These are phyloP conservation scores for Dipus sagitta DNA, from an alignment of 2,797 vertebrate species.

Conservation along the genomic window DNA sequence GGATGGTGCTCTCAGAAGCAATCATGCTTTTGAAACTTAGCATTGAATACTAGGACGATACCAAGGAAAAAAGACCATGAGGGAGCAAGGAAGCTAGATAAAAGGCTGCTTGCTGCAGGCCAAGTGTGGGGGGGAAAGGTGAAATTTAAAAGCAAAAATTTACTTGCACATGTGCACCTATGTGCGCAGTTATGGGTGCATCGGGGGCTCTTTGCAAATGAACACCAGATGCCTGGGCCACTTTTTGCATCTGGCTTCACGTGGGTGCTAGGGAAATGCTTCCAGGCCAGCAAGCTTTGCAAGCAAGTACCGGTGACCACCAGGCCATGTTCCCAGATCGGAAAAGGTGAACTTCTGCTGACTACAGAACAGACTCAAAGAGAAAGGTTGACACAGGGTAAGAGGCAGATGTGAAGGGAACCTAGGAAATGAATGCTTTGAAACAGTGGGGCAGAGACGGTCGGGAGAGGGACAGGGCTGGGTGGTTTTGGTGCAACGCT, in stretches of 20 bases:
- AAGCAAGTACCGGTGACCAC: no score
- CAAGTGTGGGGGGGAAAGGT: not conserved
- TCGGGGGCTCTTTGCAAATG: no score
- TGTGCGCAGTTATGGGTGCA: no score
- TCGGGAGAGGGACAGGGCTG: no score
- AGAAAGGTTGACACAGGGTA: not conserved
- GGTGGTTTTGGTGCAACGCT: not conserved
- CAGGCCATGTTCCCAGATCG: no score
- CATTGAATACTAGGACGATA: not conserved
- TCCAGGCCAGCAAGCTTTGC: no score
- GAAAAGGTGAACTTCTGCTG: not conserved
- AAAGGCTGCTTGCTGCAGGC: not conserved
- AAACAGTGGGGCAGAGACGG: not conserved
- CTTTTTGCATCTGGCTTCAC: no score
- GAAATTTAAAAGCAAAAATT: no score
- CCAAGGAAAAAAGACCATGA: rapidly evolving
- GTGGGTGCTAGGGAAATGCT: no score
- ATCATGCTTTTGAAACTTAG: not conserved
- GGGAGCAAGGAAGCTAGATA: not conserved
- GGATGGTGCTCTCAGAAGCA: not conserved
- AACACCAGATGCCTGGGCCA: no score
- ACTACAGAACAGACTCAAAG: not conserved
- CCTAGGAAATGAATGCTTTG: not conserved
- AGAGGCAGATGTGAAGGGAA: not conserved
- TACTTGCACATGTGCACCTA: no score